phyloP scores from a whole-genome alignment of 1,140 invertebrate genomes.

The Euglossa dilemma region DNA sequence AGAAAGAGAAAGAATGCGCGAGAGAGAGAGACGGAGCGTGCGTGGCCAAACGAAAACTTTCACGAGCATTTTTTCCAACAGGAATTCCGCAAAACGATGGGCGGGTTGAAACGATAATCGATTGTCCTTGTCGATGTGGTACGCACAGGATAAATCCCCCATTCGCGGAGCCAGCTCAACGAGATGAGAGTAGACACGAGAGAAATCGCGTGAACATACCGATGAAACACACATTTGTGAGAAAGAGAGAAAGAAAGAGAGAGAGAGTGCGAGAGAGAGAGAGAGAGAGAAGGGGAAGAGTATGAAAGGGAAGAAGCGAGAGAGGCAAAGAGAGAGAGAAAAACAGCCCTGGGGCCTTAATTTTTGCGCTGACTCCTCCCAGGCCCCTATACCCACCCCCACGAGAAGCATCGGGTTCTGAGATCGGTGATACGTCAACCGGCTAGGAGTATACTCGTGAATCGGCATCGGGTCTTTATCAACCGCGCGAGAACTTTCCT shows the following conservation, averaged over 20 bases:
- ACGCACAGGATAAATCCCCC: slow-evolving; percentile 59
- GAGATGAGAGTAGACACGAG: slow-evolving; percentile 57
- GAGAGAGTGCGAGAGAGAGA: not conserved
- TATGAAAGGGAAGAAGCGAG: slow-evolving; percentile 34
- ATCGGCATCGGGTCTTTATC: slow-evolving; percentile 21
- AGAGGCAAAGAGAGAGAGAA: slow-evolving; percentile 49
- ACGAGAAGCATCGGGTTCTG: slow-evolving; percentile 18
- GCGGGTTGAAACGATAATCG: slow-evolving; percentile 51
- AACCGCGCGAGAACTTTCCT: not conserved
- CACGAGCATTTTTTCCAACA: slow-evolving; percentile 46
- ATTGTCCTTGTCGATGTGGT: slow-evolving; percentile 53
- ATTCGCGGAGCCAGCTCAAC: slow-evolving; percentile 67
- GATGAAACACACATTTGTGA: slow-evolving; percentile 27
- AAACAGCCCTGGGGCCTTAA: slow-evolving; percentile 79
- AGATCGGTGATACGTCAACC: not conserved
- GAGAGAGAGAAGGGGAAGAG: slow-evolving; percentile 55
- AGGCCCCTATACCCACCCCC: slow-evolving; percentile 69
- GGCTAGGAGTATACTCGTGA: slow-evolving; percentile 15
- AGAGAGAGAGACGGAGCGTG: not conserved
- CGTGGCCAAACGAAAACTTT: slow-evolving; percentile 26
- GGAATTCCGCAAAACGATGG: slow-evolving; percentile 42
- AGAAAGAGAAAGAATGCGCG: not conserved
- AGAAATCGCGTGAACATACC: slow-evolving; percentile 53
- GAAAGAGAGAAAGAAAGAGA: slow-evolving; percentile 49
- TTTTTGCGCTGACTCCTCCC: slow-evolving; percentile 76